Conservation (phyloP, 2,113 vertebrate species). For the Megaleporinus macrocephalus region DNA sequence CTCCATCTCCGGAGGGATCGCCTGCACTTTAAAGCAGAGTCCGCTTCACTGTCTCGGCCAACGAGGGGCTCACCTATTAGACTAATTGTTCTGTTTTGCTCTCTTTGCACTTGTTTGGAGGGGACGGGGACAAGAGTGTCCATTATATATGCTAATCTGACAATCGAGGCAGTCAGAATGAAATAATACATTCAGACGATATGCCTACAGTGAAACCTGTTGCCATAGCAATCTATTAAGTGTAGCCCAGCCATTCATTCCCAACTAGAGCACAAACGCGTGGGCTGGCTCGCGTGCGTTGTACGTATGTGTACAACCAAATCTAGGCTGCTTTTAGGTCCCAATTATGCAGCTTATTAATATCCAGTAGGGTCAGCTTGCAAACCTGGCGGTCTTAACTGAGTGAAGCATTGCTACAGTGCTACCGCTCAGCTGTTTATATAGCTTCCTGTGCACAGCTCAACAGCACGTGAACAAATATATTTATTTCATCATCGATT, state of each 20-base stretch:
- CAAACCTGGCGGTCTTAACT: not conserved
- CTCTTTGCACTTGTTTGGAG: not conserved
- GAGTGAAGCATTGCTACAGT: not conserved
- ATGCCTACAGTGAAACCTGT: no score
- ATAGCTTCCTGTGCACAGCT: not conserved
- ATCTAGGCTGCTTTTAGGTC: not conserved
- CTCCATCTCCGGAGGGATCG: not conserved
- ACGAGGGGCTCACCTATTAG: not conserved
- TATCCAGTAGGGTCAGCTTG: no score
- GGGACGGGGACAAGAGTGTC: not conserved
- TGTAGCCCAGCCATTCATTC: not conserved
- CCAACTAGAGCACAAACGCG: no score
- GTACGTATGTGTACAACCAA: not conserved
- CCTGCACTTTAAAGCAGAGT: not conserved
- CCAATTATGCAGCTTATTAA: not conserved
- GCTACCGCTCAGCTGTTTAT: not conserved
- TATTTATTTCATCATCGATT: not conserved
- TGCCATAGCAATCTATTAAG: conserved; percentile 42
- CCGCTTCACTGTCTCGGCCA: not conserved
- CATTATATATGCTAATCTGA: conserved; percentile 18
- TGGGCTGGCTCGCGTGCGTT: not conserved
- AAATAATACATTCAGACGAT: conserved; percentile 35
- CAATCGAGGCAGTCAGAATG: conserved; percentile 25
- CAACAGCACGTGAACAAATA: not conserved
- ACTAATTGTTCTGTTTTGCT: not conserved